Evolutionary conservation across 2,797 vertebrate genomes (phyloP).

Genomic region (Hydrophis major): DNA sequence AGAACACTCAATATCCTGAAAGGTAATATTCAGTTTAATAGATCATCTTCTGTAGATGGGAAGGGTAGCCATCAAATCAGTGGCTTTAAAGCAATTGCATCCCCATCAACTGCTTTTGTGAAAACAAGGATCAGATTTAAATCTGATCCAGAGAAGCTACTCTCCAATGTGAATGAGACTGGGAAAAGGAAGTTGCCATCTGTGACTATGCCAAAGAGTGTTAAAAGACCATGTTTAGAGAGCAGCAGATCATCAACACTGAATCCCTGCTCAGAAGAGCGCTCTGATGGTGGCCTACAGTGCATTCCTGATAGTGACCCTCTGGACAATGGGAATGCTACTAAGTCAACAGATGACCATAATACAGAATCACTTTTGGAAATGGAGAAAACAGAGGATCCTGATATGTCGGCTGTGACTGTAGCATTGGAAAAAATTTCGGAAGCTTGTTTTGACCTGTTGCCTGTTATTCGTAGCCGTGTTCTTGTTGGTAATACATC

Average conservation of each 20-base stretch:
- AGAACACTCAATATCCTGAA: slow-evolving; percentile 90
- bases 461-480: slow-evolving; percentile 87
- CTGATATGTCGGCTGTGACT: slow-evolving; percentile 49
- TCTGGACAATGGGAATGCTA: neutral
- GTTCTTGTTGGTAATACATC: slow-evolving; percentile 81
- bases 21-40: slow-evolving; percentile 82
- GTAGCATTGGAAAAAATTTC: slow-evolving; percentile 76
- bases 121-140: slow-evolving; percentile 75
- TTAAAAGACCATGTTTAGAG: slow-evolving; percentile 81
- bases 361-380: slow-evolving; percentile 5
- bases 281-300: neutral
- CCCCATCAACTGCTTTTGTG: slow-evolving; percentile 87
- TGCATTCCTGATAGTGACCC: neutral
- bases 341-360: neutral
- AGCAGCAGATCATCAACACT: slow-evolving; percentile 57
- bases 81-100: slow-evolving; percentile 84
- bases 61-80: slow-evolving; percentile 70
- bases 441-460: slow-evolving; percentile 83
- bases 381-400: slow-evolving; percentile 36
- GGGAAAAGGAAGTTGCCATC: slow-evolving; percentile 69
- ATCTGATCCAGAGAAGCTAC: slow-evolving; percentile 15
- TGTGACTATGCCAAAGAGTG: slow-evolving; percentile 71
- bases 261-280: slow-evolving; percentile 4
- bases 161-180: slow-evolving; percentile 33
- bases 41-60: slow-evolving; percentile 66